phyloP scores from a whole-genome alignment of 2,888 invertebrate species.

The Latheticus oryzae region DNA sequence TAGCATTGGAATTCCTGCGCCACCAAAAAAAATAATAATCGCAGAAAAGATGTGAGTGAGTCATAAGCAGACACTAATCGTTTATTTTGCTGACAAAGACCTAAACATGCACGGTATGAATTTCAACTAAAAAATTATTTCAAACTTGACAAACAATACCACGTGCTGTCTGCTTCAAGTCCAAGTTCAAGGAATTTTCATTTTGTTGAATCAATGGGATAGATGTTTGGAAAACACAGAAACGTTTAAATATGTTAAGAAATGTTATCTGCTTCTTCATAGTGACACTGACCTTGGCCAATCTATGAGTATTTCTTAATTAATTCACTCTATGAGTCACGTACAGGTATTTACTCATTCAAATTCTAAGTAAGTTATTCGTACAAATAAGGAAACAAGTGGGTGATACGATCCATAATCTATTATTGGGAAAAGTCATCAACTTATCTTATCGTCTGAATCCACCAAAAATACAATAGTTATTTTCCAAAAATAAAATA shows the following conservation, averaged over 20 bases:
- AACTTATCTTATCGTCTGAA: too few relatives aligned
- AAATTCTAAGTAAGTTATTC: constrained; percentile 26
- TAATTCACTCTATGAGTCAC: constrained; percentile 28
- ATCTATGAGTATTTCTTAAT: constrained; percentile 22
- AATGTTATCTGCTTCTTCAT: neutral
- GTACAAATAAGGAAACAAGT: constrained; percentile 26
- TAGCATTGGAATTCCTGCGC: too few relatives aligned
- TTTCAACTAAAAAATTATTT: neutral
- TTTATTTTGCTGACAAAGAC: neutral
- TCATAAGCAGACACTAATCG: too few relatives aligned
- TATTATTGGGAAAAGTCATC: constrained; percentile 9
- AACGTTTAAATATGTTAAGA: neutral
- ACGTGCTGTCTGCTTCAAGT: constrained; percentile 12
- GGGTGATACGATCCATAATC: constrained; percentile 25
- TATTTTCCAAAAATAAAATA: too few relatives aligned
- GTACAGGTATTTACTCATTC: constrained; percentile 32
- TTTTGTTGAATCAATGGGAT: constrained; percentile 6
- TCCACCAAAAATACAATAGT: too few relatives aligned
- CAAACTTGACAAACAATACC: constrained; percentile 1
- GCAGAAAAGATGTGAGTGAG: too few relatives aligned
- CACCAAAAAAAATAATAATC: too few relatives aligned
- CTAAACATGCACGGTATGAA: neutral
- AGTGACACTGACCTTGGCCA: constrained; percentile 27
- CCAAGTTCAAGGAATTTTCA: constrained; percentile 29
- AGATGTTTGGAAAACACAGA: constrained; percentile 3